These are phyloP conservation scores for Cremastobaeus sp. DNA, from an alignment of 2,888 invertebrate species.

Conservation along the genomic window DNA sequence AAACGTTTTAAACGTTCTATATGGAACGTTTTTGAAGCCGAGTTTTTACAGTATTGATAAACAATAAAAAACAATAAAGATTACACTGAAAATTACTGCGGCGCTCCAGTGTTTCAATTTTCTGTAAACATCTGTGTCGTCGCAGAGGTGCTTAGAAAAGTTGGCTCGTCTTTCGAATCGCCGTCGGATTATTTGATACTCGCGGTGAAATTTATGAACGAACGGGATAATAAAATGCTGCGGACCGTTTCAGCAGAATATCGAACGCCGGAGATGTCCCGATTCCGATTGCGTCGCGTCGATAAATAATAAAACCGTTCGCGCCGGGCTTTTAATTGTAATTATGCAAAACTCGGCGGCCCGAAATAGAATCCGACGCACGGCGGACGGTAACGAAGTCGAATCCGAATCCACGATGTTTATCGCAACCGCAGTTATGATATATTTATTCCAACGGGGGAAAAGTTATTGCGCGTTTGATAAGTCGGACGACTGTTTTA, in stretches of 20 bases:
- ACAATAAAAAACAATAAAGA: too few species aligned
- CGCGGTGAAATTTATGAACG: slow-evolving; percentile 75
- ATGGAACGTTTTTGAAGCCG: too few species aligned
- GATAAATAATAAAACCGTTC: slow-evolving; percentile 69
- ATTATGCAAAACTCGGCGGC: slow-evolving; percentile 25
- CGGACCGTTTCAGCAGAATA: slow-evolving; percentile 66
- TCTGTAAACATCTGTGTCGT: too few species aligned
- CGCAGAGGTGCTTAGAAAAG: slow-evolving; percentile 47
- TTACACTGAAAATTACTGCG: background rate
- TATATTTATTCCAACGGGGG: too few species aligned
- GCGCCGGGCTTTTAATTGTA: slow-evolving; percentile 50
- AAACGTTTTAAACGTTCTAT: too few species aligned
- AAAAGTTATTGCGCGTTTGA: too few species aligned
- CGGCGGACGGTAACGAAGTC: too few species aligned
- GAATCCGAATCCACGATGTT: too few species aligned
- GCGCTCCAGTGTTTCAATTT: too few species aligned
- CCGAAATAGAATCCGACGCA: background rate
- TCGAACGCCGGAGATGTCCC: slow-evolving; percentile 64
- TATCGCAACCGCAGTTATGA: too few species aligned
- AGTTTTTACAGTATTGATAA: too few species aligned
- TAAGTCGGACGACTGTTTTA: too few species aligned
- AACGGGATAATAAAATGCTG: slow-evolving; percentile 74
- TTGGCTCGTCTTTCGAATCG: slow-evolving; percentile 37
- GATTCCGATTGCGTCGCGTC: slow-evolving; percentile 67
- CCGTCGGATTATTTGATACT: slow-evolving; percentile 71